Percentiles rank a stretch among this genome's conserved stretches.
phyloP scores from a whole-genome alignment of 2,797 vertebrate species.

The Gastrophryne carolinensis region DNA sequence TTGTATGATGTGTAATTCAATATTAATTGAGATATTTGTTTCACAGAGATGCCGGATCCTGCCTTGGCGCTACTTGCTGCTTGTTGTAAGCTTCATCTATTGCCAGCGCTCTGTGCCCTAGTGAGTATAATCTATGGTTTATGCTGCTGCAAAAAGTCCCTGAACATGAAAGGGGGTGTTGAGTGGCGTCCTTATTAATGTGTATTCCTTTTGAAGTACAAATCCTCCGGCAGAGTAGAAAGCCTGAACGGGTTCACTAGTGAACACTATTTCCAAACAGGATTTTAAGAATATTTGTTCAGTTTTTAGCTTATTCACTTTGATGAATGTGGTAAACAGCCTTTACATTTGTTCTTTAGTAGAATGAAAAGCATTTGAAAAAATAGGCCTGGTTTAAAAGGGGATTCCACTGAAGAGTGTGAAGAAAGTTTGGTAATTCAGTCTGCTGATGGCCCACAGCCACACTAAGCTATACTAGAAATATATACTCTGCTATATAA shows the following conservation, averaged over 20 bases:
- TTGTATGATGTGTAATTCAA: not conserved
- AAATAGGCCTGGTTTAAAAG: too few relatives aligned
- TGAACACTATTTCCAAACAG: not conserved
- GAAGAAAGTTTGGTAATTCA: too few relatives aligned
- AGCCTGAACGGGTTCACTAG: not conserved
- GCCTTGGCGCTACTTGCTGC: constrained; percentile 67
- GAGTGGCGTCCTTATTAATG: not conserved
- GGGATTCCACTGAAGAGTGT: not conserved
- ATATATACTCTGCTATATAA: too few relatives aligned
- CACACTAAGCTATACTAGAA: too few relatives aligned
- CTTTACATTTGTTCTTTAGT: not conserved
- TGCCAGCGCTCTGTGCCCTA: constrained; percentile 73
- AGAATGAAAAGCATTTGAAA: too few relatives aligned
- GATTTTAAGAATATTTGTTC: not conserved
- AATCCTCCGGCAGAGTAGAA: not conserved
- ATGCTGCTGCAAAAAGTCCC: not conserved
- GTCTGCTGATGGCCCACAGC: too few relatives aligned
- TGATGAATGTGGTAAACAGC: not conserved
- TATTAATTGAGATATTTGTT: constrained; percentile 1
- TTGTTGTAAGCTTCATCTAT: constrained; percentile 73
- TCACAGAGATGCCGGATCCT: constrained; percentile 75
- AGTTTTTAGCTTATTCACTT: not conserved
- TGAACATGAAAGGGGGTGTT: not conserved
- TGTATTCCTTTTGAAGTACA: not conserved
- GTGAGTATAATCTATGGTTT: constrained; percentile 66